phyloP scores from a whole-genome alignment of 2,113 vertebrate genomes.

The Eulemur macaco region DNA sequence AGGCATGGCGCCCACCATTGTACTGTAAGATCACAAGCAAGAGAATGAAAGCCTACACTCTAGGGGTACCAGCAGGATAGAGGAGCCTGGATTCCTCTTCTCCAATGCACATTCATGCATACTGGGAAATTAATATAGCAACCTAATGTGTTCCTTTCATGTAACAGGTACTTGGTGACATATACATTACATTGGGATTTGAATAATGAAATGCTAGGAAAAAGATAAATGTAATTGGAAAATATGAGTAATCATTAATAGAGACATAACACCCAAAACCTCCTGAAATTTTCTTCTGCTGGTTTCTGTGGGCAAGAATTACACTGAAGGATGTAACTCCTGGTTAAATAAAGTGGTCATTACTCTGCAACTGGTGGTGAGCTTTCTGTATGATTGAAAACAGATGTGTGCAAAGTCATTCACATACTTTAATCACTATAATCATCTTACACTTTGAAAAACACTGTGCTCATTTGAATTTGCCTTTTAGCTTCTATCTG shows the following conservation, averaged over 20 bases:
- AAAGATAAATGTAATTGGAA: not conserved
- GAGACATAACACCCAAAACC: not conserved
- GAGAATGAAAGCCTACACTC: not conserved
- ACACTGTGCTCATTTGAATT: not conserved
- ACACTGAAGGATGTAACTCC: not conserved
- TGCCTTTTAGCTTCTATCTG: not conserved
- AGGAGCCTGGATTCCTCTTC: not conserved
- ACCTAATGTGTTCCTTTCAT: not conserved
- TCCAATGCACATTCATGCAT: not conserved
- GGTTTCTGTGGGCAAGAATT: not conserved
- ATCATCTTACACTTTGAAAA: not conserved
- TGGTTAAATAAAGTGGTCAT: not conserved
- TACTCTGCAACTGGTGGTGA: not conserved
- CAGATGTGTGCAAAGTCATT: not conserved
- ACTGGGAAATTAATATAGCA: not conserved
- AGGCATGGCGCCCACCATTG: not conserved
- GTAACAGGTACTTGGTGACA: not conserved
- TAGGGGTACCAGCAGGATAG: not conserved
- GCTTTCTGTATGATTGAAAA: not conserved
- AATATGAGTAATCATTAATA: not conserved
- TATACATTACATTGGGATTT: not conserved
- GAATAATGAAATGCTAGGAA: not conserved
- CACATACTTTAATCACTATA: not conserved
- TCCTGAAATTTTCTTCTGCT: not conserved
- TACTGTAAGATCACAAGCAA: not conserved